phyloP scores from a whole-genome alignment of 2,113 vertebrate genomes.

The Rhinopomastus cyanomelas region DNA sequence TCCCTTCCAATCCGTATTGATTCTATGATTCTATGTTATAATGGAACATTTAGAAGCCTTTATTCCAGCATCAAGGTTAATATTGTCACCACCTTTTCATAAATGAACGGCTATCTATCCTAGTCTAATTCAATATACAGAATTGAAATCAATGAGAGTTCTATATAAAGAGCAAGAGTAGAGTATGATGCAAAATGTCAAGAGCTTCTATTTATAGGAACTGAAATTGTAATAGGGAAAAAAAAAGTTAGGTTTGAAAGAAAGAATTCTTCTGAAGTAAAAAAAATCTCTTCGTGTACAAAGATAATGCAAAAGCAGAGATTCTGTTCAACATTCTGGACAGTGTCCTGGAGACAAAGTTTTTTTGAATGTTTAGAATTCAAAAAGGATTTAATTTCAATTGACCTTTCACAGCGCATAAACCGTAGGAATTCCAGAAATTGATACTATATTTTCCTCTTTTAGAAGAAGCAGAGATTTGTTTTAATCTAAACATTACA shows the following conservation, averaged over 20 bases:
- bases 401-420: background rate
- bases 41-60: background rate
- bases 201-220: conserved; percentile 35
- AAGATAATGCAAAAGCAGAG: conserved; percentile 11
- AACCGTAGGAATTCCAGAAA: background rate
- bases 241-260: background rate
- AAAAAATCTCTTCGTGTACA: background rate
- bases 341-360: background rate
- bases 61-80: conserved; percentile 22
- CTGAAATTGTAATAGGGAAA: background rate
- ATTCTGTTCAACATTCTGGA: background rate
- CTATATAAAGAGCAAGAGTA: conserved; percentile 43
- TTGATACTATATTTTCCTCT: background rate
- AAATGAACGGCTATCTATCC: conserved; percentile 25
- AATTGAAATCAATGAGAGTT: conserved; percentile 19
- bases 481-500: background rate
- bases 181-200: conserved; percentile 45
- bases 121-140: conserved; percentile 29
- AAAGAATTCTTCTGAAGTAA: background rate
- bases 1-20: too few species aligned
- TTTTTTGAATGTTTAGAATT: background rate
- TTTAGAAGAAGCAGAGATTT: background rate
- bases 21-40: too few species aligned
- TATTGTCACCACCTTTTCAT: background rate
- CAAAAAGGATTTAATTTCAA: background rate